Evolutionary conservation across 2,113 vertebrate genomes (phyloP), one percentile per base, ranked within the genome.

Genomic region (Coptodon bakossiorum): DNA sequence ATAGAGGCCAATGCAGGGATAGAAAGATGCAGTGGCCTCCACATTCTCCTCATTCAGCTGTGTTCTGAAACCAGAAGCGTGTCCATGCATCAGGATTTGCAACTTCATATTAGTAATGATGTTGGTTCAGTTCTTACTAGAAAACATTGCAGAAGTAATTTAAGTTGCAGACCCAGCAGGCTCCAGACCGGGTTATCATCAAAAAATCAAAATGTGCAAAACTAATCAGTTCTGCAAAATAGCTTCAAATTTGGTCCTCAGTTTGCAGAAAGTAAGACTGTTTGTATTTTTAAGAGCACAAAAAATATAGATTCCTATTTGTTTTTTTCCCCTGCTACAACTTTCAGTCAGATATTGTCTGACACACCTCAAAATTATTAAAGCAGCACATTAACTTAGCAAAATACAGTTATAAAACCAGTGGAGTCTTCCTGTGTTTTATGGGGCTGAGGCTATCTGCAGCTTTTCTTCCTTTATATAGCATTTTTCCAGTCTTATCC

Each of bases 391-490:
- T 73, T 27, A 73, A 73, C 40, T 27, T 73, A 73, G 1, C 68
- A 45, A 73, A 16, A 9, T 10, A 0, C n/a, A 71, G 13, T 43
- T 63, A 31, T 10, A 0, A 63, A 63, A 36, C 16, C 9, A 63
- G 14, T 36, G 3, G 34, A 66, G 34, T 68, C 19, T 68, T 22
- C 63, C n/a, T 5, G 11, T 24, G 63, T 40, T 22, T 40, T 45
- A 73, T 73, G 68, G 14, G 22, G 13, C 40, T 29, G 68, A 45
- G 5, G 9, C 22, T 29, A 27, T 73, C 68, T 17, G 13, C 68
- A 22, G 61, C 17, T 10, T 38, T 66, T 38, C 34, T 66, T 66
- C 34, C 10, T 66, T 0, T 38, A 66, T 0, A 38, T 66, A 66
- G 61, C 61, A 66, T 66, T 66, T 38, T 66, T 8, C 1, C 19